A percentile compares a stretch with the other conserved stretches of the same genome.
Evolutionary conservation across 2,797 vertebrate genomes (phyloP).

Genomic region (Clamator glandarius): DNA sequence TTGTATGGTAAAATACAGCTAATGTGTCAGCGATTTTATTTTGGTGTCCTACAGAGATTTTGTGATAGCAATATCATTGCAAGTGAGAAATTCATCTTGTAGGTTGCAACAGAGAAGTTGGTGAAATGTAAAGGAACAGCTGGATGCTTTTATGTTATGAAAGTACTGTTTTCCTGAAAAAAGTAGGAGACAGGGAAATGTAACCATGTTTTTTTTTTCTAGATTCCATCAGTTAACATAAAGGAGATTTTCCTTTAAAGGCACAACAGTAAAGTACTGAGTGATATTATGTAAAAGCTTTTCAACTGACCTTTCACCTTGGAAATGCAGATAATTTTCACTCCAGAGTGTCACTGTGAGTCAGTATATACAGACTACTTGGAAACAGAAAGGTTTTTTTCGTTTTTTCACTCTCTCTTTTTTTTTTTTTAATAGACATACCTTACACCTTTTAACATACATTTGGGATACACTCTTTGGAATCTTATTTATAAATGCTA

Average conservation of each 20-base stretch:
- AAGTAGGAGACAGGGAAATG: background rate
- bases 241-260: background rate
- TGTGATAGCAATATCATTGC: background rate
- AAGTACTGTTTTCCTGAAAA: background rate
- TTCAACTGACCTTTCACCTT: background rate
- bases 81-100: background rate
- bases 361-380: background rate
- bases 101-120: background rate
- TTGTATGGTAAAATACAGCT: background rate
- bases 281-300: background rate
- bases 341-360: background rate
- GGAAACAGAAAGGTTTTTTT: background rate
- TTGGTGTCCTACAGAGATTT: background rate
- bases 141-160: background rate
- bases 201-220: background rate
- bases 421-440: background rate
- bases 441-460: background rate
- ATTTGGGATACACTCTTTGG: background rate
- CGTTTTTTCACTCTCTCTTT: background rate
- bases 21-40: background rate
- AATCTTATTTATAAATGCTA: background rate
- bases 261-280: background rate
- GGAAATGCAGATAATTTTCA: constrained; percentile 1
- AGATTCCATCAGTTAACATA: background rate
- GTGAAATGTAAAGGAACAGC: background rate